A percentile compares a stretch with the other conserved stretches of the same genome.
phyloP scores from a whole-genome alignment of 92 coral and sea anemone genomes.

The Epizoanthus illoricatus region DNA sequence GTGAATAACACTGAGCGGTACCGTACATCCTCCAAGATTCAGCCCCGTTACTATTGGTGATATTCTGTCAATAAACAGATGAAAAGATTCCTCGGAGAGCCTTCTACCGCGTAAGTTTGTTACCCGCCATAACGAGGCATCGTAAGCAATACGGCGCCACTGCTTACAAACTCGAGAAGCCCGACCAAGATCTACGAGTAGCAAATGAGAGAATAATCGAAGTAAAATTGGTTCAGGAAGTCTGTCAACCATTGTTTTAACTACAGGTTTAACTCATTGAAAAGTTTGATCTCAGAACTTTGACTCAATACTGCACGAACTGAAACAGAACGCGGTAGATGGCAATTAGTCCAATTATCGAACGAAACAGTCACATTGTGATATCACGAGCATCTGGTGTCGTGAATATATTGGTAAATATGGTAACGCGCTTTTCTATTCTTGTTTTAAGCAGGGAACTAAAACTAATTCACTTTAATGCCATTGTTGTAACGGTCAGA shows the following conservation, averaged over 20 bases:
- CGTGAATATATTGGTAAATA: no score
- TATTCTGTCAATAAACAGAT: conserved; percentile 52
- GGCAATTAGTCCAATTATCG: conserved; percentile 14
- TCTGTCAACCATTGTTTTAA: conserved; percentile 40
- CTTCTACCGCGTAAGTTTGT: conserved; percentile 61
- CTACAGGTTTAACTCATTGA: neutral
- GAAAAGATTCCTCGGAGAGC: conserved; percentile 37
- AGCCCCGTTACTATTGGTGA: conserved; percentile 42
- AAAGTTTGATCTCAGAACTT: neutral
- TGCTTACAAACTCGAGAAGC: conserved; percentile 56
- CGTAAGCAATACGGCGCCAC: conserved; percentile 67
- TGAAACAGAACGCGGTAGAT: neutral
- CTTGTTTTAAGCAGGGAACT: no score
- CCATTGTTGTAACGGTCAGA: no score
- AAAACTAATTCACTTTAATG: no score
- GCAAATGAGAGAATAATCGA: conserved; percentile 48
- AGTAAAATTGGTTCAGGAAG: conserved; percentile 72
- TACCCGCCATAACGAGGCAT: conserved; percentile 62
- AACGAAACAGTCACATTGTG: conserved; percentile 26
- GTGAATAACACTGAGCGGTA: conserved; percentile 37
- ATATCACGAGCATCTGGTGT: neutral
- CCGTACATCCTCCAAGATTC: conserved; percentile 55
- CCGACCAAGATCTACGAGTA: conserved; percentile 43
- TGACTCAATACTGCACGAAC: neutral
- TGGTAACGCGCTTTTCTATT: no score